Evolutionary conservation across 2,797 vertebrate species (phyloP), one percentile per base, ranked within the genome.

Genomic region (Erpetoichthys calabaricus): DNA sequence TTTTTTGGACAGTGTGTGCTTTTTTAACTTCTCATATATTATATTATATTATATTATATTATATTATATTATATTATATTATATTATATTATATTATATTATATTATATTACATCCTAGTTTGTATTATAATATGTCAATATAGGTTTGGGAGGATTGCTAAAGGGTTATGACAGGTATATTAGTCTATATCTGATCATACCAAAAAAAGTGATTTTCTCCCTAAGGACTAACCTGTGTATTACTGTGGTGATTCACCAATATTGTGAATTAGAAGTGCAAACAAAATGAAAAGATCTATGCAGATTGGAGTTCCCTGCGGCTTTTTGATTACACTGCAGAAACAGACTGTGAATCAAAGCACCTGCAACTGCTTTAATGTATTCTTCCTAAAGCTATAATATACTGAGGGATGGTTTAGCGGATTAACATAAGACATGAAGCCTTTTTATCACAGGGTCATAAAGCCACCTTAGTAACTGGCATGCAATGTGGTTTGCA

Each of bases 111-210:
- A 25, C 25, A 25, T 25, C 25, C 2, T 25, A 25, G 25, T 25
- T 25, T 25, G 25, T 2, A 25, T 25, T 25, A 25, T 25, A 25
- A 25, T 25, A 25, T 25, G 25, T 25, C 25, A 25, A 25, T 25
- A 25, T 25, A 1, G 25, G 75, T 69, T 69, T 75, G 73, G 66
- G 66, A 69, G 63, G 60, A 71, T 69, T 64, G 64, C 68, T 56
- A 64, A 73, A 75, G 73, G 68, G 73, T 67, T 74, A 76, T 7
- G 47, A 6, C 47, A 49, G 69, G 73, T 71, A 68, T 73, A 73
- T 67, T 67, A 71, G 78, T 51, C 66, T 57, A 57, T 69, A 70
- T 63, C 70, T 70, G 63, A 63, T 60, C 65, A 52, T 3, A 45
- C 59, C 9, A 62, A 47, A 63, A 45, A 50, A 45, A 42, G 50